phyloP scores from a whole-genome alignment of 2,113 vertebrate species.

The Panthera leo region DNA sequence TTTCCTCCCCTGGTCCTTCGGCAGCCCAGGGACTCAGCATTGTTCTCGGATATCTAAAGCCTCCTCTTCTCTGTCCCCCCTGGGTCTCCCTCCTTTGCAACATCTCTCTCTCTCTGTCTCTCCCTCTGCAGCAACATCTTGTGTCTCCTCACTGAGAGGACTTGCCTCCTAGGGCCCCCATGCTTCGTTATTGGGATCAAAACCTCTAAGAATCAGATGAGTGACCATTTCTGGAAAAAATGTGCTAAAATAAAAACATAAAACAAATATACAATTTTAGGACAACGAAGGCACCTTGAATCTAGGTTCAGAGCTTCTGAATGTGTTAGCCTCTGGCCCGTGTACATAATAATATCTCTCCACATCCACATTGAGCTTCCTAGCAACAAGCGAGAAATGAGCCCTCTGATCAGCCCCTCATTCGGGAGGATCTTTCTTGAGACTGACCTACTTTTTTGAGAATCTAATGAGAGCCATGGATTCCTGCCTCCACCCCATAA shows the following conservation, averaged over 20 bases:
- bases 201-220: not conserved
- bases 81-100: not conserved
- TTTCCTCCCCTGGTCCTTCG: not conserved
- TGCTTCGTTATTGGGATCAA: not conserved
- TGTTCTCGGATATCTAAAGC: not conserved
- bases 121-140: fast-evolving
- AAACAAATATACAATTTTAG: not conserved
- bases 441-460: not conserved
- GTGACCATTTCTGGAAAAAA: not conserved
- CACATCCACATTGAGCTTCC: not conserved
- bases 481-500: not conserved
- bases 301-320: not conserved
- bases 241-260: not conserved
- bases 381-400: not conserved
- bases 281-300: not conserved
- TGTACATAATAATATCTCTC: not conserved
- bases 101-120: not conserved
- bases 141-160: not conserved
- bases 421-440: not conserved
- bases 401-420: not conserved
- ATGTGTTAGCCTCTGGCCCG: not conserved
- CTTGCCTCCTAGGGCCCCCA: too few species aligned
- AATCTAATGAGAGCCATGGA: not conserved
- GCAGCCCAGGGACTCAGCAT: not conserved
- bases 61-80: fast-evolving